A percentile compares a stretch with the other conserved stretches of the same genome.
Conservation (phyloP, 2,797 vertebrate species). For the Aratinga solstitialis region DNA sequence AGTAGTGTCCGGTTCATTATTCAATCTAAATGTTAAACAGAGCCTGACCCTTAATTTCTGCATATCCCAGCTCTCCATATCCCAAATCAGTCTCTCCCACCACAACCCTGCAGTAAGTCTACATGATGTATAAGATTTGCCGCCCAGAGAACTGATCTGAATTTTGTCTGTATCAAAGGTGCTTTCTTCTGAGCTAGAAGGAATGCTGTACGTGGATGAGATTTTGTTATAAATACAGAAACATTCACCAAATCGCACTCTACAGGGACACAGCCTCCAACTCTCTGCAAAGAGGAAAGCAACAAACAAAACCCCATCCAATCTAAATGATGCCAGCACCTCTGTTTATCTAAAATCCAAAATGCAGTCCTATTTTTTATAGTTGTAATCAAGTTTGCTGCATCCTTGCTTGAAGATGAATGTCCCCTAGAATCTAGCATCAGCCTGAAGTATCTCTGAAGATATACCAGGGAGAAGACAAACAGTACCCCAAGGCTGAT, state of each 20-base stretch:
- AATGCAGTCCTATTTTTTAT: neutral
- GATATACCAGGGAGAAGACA: neutral
- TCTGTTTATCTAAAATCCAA: conserved; percentile 22
- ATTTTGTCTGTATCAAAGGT: neutral
- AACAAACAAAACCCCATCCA: neutral
- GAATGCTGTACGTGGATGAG: neutral
- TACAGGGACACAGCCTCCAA: neutral
- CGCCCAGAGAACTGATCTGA: neutral
- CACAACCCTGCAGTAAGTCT: neutral
- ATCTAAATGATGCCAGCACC: neutral
- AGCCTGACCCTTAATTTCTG: neutral
- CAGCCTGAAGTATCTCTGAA: neutral
- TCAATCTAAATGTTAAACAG: conserved; percentile 49
- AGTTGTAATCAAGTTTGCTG: neutral
- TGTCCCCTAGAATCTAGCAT: neutral
- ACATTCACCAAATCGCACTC: neutral
- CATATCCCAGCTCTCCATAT: neutral
- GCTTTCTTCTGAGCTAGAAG: neutral
- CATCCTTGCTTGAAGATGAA: conserved; percentile 1
- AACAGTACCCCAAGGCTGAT: neutral
- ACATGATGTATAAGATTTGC: neutral
- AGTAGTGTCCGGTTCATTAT: neutral
- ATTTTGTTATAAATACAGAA: conserved; percentile 1
- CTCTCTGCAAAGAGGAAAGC: neutral
- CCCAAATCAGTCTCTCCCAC: neutral